These are phyloP conservation scores for Thripadectes ignobilis DNA, from an alignment of 2,797 vertebrate species.

Conservation along the genomic window DNA sequence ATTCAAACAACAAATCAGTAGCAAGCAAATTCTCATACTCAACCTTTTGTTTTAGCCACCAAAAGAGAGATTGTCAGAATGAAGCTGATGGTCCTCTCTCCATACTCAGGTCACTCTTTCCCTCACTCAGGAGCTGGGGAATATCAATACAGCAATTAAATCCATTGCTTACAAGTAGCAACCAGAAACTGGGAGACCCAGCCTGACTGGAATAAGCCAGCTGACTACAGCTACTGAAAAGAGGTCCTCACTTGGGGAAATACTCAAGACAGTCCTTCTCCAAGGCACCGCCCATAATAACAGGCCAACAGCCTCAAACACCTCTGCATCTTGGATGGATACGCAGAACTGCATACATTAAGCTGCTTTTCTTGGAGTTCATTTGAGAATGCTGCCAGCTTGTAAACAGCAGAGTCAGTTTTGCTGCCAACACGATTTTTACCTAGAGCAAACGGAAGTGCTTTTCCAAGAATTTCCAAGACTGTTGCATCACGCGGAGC, in stretches of 20 bases:
- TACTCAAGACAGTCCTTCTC: conserved; percentile 25
- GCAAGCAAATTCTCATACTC: not conserved
- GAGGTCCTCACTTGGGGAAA: conserved; percentile 24
- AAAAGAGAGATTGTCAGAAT: not conserved
- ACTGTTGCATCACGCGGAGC: conserved; percentile 21
- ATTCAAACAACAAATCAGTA: not conserved
- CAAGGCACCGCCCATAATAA: conserved; percentile 15
- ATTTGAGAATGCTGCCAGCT: conserved; percentile 49
- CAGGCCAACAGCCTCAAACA: conserved; percentile 28
- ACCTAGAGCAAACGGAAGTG: conserved; percentile 73
- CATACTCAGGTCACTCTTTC: not conserved
- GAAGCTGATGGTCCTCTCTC: not conserved
- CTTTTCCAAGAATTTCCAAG: conserved; percentile 76
- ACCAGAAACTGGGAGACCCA: conserved; percentile 8
- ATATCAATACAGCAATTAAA: not conserved
- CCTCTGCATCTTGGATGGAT: conserved; percentile 34
- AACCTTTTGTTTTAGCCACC: not conserved
- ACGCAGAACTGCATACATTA: conserved; percentile 17
- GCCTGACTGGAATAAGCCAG: conserved; percentile 13
- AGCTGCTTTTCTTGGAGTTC: conserved; percentile 34
- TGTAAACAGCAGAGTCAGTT: conserved; percentile 43
- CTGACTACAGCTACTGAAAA: conserved; percentile 23
- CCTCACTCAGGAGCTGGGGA: not conserved
- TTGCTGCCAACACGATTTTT: conserved; percentile 62
- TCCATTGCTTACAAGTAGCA: not conserved